Evolutionary conservation across 2,113 vertebrate genomes (phyloP).

Genomic region (Chrysochloris asiatica): DNA sequence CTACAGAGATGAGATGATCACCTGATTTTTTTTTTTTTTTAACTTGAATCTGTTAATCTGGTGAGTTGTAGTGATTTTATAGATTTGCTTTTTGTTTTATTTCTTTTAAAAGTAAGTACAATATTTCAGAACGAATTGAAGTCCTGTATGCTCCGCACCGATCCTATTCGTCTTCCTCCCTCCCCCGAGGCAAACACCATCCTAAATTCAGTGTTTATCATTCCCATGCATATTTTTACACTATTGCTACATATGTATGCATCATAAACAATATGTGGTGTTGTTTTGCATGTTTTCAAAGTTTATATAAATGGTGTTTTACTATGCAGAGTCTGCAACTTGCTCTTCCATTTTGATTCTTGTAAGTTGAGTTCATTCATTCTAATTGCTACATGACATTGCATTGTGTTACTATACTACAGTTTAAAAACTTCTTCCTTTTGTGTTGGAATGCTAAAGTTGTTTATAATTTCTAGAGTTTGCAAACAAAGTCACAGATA

Average conservation of each 20-base stretch:
- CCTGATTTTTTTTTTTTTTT: conserved; percentile 5
- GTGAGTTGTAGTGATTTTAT: conserved; percentile 46
- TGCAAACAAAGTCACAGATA: not conserved
- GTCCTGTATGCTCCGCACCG: not conserved
- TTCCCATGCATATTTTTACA: conserved; percentile 63
- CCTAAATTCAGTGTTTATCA: conserved; percentile 67
- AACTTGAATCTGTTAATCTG: conserved; percentile 39
- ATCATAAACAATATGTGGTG: conserved; percentile 66
- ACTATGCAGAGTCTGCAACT: conserved; percentile 42
- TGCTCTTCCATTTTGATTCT: conserved; percentile 57
- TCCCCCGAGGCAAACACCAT: conserved; percentile 33
- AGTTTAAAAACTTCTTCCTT: conserved; percentile 3
- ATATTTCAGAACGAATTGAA: conserved; percentile 53
- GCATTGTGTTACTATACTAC: not conserved
- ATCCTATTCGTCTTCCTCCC: not conserved
- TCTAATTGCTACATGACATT: conserved; percentile 28
- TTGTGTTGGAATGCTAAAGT: conserved; percentile 21
- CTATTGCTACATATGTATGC: conserved; percentile 68
- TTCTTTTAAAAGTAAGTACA: conserved; percentile 44
- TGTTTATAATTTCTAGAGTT: conserved; percentile 43
- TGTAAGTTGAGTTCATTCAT: conserved; percentile 43
- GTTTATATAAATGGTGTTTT: conserved; percentile 66
- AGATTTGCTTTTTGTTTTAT: not conserved
- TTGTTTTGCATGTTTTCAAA: conserved; percentile 61
- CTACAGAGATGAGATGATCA: conserved; percentile 32